Evolutionary conservation across 2,113 vertebrate genomes (phyloP).

Genomic region (Alligator sinensis): DNA sequence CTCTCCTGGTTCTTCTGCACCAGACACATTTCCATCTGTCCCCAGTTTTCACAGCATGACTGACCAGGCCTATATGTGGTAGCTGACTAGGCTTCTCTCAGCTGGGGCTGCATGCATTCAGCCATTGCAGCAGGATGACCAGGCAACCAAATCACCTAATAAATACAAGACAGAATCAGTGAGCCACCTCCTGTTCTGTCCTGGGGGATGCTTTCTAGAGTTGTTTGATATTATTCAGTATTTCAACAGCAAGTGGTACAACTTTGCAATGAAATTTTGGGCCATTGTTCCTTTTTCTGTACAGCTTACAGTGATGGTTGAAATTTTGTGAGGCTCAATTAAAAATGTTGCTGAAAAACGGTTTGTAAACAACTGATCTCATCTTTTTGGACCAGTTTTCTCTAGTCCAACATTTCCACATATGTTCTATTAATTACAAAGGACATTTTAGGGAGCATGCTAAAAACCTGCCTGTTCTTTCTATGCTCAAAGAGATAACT

Average conservation of each 20-base stretch:
- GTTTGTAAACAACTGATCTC: accelerated
- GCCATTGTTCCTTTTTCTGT: background rate
- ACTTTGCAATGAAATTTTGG: background rate
- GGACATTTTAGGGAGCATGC: accelerated
- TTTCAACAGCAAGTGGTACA: background rate
- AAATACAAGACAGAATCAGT: background rate
- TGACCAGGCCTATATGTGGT: background rate
- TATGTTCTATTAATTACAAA: background rate
- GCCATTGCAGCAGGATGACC: background rate
- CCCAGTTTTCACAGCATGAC: background rate
- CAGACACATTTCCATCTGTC: background rate
- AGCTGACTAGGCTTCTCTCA: background rate
- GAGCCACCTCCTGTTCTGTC: background rate
- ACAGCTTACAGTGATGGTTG: background rate
- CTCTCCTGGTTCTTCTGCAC: background rate
- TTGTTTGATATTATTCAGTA: background rate
- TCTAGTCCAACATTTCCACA: accelerated
- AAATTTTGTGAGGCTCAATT: background rate
- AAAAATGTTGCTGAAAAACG: background rate
- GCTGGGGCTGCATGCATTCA: background rate
- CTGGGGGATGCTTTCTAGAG: background rate
- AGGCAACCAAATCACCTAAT: background rate
- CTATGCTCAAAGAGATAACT: background rate
- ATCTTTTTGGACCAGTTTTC: background rate
- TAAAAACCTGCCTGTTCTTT: background rate